Evolutionary conservation across 2,888 invertebrate species (phyloP), one percentile per base, ranked within the genome.

Genomic region (Scaeva pyrastri): DNA sequence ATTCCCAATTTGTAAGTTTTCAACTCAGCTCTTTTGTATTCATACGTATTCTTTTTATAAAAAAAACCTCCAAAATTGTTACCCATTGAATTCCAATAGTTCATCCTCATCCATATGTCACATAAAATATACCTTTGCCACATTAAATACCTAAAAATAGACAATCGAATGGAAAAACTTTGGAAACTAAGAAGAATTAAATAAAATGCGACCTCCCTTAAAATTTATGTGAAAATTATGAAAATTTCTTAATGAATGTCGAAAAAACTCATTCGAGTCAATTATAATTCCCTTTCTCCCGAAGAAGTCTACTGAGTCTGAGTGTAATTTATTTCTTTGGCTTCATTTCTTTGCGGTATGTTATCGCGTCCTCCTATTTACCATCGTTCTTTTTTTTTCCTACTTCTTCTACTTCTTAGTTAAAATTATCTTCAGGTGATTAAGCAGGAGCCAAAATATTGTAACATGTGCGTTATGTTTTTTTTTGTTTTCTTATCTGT

Each of bases 361-460:
- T 75, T 71, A n/a, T 45, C 19, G 45, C 3, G 16, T 23, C 72
- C 41, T 41, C 19, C 58, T 55, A 23, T n/a, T 14, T 64, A 52
- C n/a, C 10, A 11, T 58, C 14, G 8, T 60, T 64, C 23, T 55
- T 64, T 43, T 12, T 48, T 64, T 45, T 12, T 64, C 41, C 14
- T 43, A 19, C 26, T 52, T 19, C 31, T 19, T 21, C 2, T 66
- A 43, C n/a, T 23, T 5, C 48, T 50, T 31, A 62, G 50, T 62
- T 14, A 8, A 83, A 89, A 89, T 90, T 89, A 88, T 80, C 88
- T 88, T 89, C 90, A 89, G 89, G 88, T 90, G 90, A 90, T 90
- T 90, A 89, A 90, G 87, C 90, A 89, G 83, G 88, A 90, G 90
- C 89, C 90, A 90, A 90, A 90, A 90, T 90, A 90, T 90, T 89